Percentiles rank a stretch among this genome's conserved stretches.
Conservation (phyloP, 1,140 invertebrate genomes). For the Panagrolaimus sp. region DNA sequence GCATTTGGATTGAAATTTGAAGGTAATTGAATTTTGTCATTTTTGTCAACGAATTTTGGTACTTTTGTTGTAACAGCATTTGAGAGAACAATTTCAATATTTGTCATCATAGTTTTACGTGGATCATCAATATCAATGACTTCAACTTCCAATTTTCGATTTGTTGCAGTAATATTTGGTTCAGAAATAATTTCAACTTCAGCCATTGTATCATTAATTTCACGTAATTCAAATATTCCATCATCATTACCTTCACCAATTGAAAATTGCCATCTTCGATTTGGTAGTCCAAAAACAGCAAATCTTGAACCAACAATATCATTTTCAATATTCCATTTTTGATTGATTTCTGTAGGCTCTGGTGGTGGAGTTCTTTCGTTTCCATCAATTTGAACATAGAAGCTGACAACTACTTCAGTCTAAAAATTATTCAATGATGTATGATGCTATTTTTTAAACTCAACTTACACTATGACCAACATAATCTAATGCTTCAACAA, state of each 20-base stretch:
- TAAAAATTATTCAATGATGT: not conserved
- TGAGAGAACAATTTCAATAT: not conserved
- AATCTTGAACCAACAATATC: conserved; percentile 11
- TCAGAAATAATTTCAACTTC: not conserved
- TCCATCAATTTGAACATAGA: conserved; percentile 1
- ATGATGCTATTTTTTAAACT: too few species aligned
- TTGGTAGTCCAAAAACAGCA: not conserved
- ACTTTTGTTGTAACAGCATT: not conserved
- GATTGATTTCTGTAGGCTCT: not conserved
- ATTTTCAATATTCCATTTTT: conserved; percentile 2
- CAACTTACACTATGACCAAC: conserved; percentile 9
- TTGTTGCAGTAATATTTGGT: not conserved
- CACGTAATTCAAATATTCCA: not conserved
- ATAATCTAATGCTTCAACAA: conserved; percentile 1
- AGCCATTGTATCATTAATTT: conserved; percentile 2
- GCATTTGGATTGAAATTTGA: conserved; percentile 8
- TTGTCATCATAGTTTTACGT: not conserved
- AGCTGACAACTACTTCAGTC: not conserved
- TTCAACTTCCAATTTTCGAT: not conserved
- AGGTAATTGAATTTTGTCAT: not conserved
- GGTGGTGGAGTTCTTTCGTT: conserved; percentile 1
- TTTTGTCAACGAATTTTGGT: not conserved
- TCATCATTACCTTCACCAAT: conserved; percentile 18
- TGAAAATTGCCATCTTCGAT: conserved; percentile 13
- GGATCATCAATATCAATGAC: not conserved